phyloP scores from a whole-genome alignment of 2,113 vertebrate genomes.

The Cebus imitator region DNA sequence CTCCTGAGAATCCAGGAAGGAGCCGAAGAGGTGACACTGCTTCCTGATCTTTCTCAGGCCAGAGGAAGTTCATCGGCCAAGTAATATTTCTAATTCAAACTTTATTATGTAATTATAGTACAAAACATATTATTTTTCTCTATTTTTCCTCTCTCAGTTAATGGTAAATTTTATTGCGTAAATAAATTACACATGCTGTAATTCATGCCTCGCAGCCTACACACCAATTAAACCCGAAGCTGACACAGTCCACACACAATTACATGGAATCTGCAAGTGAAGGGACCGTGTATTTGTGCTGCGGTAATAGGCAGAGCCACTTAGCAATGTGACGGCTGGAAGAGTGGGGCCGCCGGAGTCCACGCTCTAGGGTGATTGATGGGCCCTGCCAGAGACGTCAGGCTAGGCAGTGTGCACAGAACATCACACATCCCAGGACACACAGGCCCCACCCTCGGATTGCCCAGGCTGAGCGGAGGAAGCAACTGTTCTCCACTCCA shows the following conservation, averaged over 20 bases:
- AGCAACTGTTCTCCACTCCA: neutral
- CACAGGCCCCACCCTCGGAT: rapidly evolving
- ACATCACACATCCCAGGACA: neutral
- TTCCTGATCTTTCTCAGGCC: neutral
- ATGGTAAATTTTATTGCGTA: constrained; percentile 45
- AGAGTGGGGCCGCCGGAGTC: neutral
- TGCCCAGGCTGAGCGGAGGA: too few species aligned
- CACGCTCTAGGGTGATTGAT: neutral
- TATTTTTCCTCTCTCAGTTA: constrained; percentile 47
- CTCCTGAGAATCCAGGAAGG: neutral
- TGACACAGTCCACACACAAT: neutral
- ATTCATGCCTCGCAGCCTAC: constrained; percentile 38
- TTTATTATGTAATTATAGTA: neutral
- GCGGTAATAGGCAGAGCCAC: neutral
- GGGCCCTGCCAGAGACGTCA: neutral
- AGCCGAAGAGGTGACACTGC: neutral
- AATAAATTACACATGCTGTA: constrained; percentile 41
- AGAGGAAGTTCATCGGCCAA: neutral
- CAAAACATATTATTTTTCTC: constrained; percentile 40
- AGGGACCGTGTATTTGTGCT: neutral
- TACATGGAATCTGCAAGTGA: neutral
- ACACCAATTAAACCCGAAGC: constrained; percentile 38
- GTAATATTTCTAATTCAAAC: neutral
- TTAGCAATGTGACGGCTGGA: neutral
- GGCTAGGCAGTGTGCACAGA: neutral